phyloP scores from a whole-genome alignment of 2,888 invertebrate genomes.

The Pogonocherus hispidulus region DNA sequence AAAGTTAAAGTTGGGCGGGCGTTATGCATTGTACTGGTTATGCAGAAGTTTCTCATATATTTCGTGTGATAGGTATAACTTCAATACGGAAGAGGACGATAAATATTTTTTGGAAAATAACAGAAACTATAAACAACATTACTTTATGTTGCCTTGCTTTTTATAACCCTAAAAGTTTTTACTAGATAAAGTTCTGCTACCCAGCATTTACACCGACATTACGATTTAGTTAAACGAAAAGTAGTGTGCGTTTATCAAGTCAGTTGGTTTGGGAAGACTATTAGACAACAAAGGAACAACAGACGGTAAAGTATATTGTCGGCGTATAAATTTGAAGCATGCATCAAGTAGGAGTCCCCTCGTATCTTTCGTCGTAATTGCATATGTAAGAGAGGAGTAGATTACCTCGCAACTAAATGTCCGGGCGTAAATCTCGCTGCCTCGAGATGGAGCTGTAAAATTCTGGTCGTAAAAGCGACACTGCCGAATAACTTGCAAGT shows the following conservation, averaged over 20 bases:
- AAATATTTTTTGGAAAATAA: too few species aligned
- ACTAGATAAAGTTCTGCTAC: neutral
- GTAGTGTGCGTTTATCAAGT: slow-evolving; percentile 11
- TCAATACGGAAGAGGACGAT: too few species aligned
- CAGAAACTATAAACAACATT: too few species aligned
- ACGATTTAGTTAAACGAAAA: slow-evolving; percentile 5
- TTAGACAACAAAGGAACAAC: slow-evolving; percentile 31
- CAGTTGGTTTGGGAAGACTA: neutral
- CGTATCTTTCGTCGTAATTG: slow-evolving; percentile 39
- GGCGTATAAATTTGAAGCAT: slow-evolving; percentile 33
- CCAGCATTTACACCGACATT: neutral
- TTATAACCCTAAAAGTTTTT: neutral
- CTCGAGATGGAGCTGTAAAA: slow-evolving; percentile 49
- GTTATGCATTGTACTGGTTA: too few species aligned
- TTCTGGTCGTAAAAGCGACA: slow-evolving; percentile 48
- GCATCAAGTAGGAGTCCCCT: slow-evolving; percentile 34
- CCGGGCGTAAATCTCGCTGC: slow-evolving; percentile 38
- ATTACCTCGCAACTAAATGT: slow-evolving; percentile 45
- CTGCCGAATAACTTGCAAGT: slow-evolving; percentile 41
- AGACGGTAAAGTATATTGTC: slow-evolving; percentile 20
- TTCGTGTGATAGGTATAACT: too few species aligned
- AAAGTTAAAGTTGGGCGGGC: too few species aligned
- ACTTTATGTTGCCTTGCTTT: neutral
- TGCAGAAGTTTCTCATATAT: too few species aligned
- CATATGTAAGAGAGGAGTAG: slow-evolving; percentile 37